phyloP scores from a whole-genome alignment of 1,140 invertebrate genomes.

The Caenorhabditis inopinata region DNA sequence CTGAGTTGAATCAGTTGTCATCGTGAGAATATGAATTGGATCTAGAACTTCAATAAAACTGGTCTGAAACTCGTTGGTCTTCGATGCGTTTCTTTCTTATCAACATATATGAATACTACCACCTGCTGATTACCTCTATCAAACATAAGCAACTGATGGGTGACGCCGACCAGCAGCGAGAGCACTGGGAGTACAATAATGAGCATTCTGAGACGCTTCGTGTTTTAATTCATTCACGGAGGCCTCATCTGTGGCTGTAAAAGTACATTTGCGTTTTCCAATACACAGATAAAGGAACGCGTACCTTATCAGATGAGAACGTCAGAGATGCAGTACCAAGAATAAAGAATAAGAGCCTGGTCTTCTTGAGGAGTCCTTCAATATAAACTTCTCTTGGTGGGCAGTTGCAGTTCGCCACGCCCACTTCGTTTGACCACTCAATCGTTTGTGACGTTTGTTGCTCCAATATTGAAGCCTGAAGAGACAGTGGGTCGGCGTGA shows the following conservation, averaged over 20 bases:
- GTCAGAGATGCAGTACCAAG: too few relatives aligned
- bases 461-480: constrained; percentile 28
- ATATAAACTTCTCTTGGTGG: neutral
- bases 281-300: too few relatives aligned
- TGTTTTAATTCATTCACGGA: constrained; percentile 1
- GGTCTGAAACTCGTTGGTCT: too few relatives aligned
- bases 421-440: constrained; percentile 25
- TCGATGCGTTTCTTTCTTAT: neutral
- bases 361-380: neutral
- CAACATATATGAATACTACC: too few relatives aligned
- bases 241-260: constrained; percentile 27
- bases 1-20: too few relatives aligned
- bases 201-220: neutral
- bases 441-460: constrained; percentile 22
- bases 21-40: too few relatives aligned
- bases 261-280: too few relatives aligned
- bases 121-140: constrained; percentile 46
- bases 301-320: too few relatives aligned
- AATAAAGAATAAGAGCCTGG: too few relatives aligned
- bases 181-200: neutral
- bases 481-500: neutral
- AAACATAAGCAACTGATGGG: constrained; percentile 37
- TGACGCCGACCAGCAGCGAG: constrained; percentile 19
- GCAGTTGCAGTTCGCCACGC: constrained; percentile 12
- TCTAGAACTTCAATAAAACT: too few relatives aligned